Evolutionary conservation across 2,113 vertebrate genomes (phyloP), one percentile per base, ranked within the genome.

Genomic region (Albula glossodonta): DNA sequence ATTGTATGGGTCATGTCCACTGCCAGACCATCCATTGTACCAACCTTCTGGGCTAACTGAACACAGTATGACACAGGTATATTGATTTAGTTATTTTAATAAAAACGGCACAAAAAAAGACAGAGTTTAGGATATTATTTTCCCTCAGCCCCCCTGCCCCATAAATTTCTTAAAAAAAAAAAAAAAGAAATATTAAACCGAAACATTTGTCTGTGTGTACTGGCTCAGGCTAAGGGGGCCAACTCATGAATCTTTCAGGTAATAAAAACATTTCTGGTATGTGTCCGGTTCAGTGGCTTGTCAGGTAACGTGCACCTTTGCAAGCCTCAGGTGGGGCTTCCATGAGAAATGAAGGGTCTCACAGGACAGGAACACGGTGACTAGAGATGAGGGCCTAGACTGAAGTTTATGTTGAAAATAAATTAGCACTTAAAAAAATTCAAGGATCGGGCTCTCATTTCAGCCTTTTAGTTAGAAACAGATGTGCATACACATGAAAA

Each of bases 171-270:
- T n/a, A n/a, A n/a, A 41, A 41, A 41, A 41, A 41, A 31, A 31
- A 10, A 74, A 74, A 31, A 25, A 31, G 6, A 9, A 74, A 74
- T 74, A 11, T 31, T 74, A 74, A 22, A n/a, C 63, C n/a, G 22
- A 70, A 74, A 31, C 70, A 74, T n/a, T 74, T 74, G 70, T 19
- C n/a, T 8, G n/a, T 31, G 31, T 74, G 70, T 31, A 31, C 9
- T 74, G 70, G 70, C n/a, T 31, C 22, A 74, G 22, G n/a, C 70
- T 22, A 74, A 5, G 22, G 22, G 80, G 15, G 60, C 60, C 9
- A 19, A 7, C 60, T 52, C 50, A 52, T 81, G 80, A 81, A 74
- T 52, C 78, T 81, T 81, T 81, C 80, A 81, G 19, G 9, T n/a
- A 8, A 52, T 81, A 52, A 81, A 41, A 81, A 51, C 10, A 9